A percentile compares a stretch with the other conserved stretches of the same genome.
These are phyloP conservation scores for Ligdia adustata DNA, from an alignment of 2,888 invertebrate species.

Conservation along the genomic window DNA sequence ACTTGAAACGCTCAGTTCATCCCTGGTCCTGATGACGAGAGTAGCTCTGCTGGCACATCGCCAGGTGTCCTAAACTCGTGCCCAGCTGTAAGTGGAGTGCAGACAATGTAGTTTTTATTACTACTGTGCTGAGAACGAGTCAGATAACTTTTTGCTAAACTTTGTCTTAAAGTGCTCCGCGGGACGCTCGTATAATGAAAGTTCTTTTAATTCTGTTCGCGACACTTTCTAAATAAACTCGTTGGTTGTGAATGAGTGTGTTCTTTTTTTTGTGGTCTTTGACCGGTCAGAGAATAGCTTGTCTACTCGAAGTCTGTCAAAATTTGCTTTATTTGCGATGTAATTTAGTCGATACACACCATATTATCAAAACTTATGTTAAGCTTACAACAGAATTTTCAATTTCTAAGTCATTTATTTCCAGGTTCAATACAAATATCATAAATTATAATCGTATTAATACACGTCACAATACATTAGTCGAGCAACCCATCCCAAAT, in stretches of 20 bases:
- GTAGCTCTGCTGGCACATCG: neutral
- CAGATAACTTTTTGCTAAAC: conserved; percentile 12
- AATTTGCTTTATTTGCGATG: too few species aligned
- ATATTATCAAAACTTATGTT: too few species aligned
- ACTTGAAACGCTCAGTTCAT: neutral
- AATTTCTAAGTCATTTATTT: too few species aligned
- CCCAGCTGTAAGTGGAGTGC: neutral
- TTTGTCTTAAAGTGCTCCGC: too few species aligned
- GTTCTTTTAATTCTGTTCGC: conserved; percentile 10
- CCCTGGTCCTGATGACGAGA: neutral
- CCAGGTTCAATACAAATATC: too few species aligned
- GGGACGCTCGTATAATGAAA: conserved; percentile 1
- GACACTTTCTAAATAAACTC: conserved; percentile 2
- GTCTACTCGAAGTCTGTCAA: too few species aligned
- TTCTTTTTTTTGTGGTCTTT: neutral
- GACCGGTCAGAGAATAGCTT: too few species aligned
- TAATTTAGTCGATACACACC: too few species aligned
- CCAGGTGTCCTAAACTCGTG: neutral
- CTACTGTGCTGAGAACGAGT: conserved; percentile 2
- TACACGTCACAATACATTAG: too few species aligned
- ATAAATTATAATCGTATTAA: too few species aligned
- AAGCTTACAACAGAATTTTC: too few species aligned
- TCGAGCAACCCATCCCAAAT: too few species aligned
- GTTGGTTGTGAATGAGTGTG: neutral
- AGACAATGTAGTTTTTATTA: conserved; percentile 10